These are phyloP conservation scores for Eclectus roratus DNA, from an alignment of 2,113 vertebrate genomes.

Conservation along the genomic window DNA sequence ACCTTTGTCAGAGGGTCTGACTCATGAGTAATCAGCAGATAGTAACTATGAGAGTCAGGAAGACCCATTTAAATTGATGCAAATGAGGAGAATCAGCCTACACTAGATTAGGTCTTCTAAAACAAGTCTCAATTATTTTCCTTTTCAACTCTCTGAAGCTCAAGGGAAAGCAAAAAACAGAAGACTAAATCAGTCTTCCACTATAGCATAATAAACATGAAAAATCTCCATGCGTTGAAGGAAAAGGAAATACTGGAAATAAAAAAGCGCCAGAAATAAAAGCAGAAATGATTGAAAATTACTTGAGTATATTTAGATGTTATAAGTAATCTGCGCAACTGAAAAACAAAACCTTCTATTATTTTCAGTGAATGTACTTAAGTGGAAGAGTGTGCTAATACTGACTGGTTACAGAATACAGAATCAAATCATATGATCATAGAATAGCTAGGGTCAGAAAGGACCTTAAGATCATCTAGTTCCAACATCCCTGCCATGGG, in stretches of 20 bases:
- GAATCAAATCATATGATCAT: neutral
- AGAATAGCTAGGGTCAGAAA: no score
- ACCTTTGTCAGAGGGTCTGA: neutral
- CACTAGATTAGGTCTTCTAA: neutral
- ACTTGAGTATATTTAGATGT: neutral
- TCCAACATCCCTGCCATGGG: no score
- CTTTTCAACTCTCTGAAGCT: neutral
- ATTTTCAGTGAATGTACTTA: neutral
- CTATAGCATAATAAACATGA: neutral
- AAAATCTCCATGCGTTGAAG: neutral
- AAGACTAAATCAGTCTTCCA: neutral
- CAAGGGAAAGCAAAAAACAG: neutral
- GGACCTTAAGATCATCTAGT: no score
- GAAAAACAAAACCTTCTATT: neutral
- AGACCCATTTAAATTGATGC: neutral
- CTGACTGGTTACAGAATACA: neutral
- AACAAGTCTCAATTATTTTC: neutral
- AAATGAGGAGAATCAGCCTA: neutral
- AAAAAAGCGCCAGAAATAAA: neutral
- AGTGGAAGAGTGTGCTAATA: neutral
- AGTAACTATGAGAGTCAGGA: neutral
- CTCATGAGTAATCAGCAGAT: neutral
- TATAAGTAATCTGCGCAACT: neutral
- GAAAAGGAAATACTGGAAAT: neutral
- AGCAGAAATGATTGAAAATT: neutral